These are phyloP conservation scores for Scaptomyza polygonia DNA, from an alignment of 2,888 invertebrate genomes.

Conservation along the genomic window DNA sequence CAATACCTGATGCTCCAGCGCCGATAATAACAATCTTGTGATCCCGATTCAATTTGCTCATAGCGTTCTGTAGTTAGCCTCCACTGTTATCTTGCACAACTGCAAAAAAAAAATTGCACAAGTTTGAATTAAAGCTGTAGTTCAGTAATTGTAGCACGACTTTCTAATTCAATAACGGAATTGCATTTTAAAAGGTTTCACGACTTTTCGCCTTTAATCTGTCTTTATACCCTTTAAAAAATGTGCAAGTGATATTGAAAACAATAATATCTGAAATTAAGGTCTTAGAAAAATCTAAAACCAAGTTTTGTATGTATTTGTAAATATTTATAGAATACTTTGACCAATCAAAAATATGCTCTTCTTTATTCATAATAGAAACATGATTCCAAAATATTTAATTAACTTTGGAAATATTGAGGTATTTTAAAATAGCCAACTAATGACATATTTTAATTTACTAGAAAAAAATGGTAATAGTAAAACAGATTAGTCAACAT, in stretches of 20 bases:
- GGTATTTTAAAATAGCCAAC: neutral
- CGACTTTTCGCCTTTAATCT: too few species aligned
- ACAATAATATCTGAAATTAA: too few species aligned
- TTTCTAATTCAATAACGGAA: neutral
- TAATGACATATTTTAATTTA: neutral
- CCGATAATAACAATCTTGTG: constrained; percentile 83
- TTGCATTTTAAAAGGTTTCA: neutral
- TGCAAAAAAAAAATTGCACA: constrained; percentile 17
- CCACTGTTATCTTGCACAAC: constrained; percentile 3
- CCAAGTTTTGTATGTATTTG: too few species aligned
- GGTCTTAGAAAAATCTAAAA: too few species aligned
- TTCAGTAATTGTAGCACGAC: neutral
- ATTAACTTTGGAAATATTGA: neutral
- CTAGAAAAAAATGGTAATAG: neutral
- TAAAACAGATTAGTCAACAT: neutral
- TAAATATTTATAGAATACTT: too few species aligned
- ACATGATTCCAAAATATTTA: neutral
- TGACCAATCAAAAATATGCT: too few species aligned
- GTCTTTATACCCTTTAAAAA: neutral
- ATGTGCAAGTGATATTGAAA: neutral
- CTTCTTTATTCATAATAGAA: too few species aligned
- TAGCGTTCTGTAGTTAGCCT: constrained; percentile 18
- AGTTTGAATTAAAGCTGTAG: neutral
- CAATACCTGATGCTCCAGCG: constrained; percentile 84
- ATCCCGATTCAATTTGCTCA: constrained; percentile 60